Evolutionary conservation across 2,797 vertebrate genomes (phyloP).

Genomic region (Schizopygopsis pylzovi): DNA sequence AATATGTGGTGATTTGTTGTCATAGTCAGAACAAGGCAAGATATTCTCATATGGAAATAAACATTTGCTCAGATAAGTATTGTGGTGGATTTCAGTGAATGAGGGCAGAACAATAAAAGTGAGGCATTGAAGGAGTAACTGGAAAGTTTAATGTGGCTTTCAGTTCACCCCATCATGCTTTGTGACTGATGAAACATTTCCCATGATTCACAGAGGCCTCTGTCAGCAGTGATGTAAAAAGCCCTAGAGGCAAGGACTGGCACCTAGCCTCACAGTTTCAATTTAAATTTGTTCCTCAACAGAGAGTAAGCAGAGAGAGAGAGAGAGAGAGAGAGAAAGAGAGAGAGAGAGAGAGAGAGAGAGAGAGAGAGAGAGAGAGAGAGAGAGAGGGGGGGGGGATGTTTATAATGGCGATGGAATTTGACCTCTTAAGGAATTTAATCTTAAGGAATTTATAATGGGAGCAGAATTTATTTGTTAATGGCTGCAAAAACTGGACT

Average conservation of each 20-base stretch:
- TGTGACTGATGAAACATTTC: slow-evolving; percentile 81
- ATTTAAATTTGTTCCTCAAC: slow-evolving; percentile 77
- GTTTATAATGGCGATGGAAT: slow-evolving; percentile 50
- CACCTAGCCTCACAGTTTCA: slow-evolving; percentile 75
- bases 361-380: no score
- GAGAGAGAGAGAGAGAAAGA: no score
- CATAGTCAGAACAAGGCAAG: slow-evolving; percentile 7
- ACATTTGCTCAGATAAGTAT: slow-evolving; percentile 71
- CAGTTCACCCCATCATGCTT: slow-evolving; percentile 76
- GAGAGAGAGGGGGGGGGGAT: background rate
- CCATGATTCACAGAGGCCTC: slow-evolving; percentile 78
- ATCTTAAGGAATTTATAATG: slow-evolving; percentile 50
- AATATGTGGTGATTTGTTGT: slow-evolving; percentile 37
- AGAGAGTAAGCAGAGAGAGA: slow-evolving; percentile 50
- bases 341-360: no score
- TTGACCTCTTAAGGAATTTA: slow-evolving; percentile 32
- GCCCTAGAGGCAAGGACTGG: slow-evolving; percentile 75
- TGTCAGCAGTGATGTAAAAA: slow-evolving; percentile 80
- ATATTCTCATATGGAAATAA: slow-evolving; percentile 74
- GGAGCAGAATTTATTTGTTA: slow-evolving; percentile 39
- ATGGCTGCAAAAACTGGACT: slow-evolving; percentile 28
- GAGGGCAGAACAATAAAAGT: slow-evolving; percentile 76
- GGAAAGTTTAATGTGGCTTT: slow-evolving; percentile 81
- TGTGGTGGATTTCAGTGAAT: no score
- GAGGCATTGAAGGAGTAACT: slow-evolving; percentile 76